Evolutionary conservation across 1,140 invertebrate genomes (phyloP), one percentile per base, ranked within the genome.

Genomic region (Drosophila lowei): DNA sequence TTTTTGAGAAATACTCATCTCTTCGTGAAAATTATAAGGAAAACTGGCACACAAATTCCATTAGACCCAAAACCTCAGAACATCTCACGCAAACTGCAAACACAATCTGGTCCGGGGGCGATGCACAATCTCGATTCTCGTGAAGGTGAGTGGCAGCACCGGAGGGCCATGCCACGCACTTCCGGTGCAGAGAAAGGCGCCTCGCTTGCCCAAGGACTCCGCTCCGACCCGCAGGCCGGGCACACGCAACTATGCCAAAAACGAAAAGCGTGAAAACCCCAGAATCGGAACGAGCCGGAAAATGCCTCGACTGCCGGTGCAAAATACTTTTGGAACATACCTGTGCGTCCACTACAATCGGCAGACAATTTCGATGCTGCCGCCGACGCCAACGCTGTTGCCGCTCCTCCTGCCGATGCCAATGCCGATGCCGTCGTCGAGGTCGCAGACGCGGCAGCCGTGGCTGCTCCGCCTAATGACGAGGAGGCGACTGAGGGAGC

Each of bases 311-410:
- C 83, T 88, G 72, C 84, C 83, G 79, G 83, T 80, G 81, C 65
- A 79, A 85, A 90, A 83, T 90, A 86, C 85, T 89, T 90, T 89
- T 90, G 86, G 79, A 89, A 90, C 89, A 83, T 91, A 91, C 90
- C 90, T 91, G 90, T 90, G 74, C 90, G 90, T 89, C 90, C 90
- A 81, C 85, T 91, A 72, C 90, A 91, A 72, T 91, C 90, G 70
- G 77, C 73, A 75, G 90, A 89, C 84, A 90, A 76, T 80, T 90
- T 89, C 65, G 89, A 78, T 88, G 83, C 71, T 44, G 83, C 72
- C 23, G 61, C 57, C 28, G 60, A 55, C n/a, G 73, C 60, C 56
- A 50, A 28, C 67, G 63, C 56, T 50, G 67, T 46, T 47, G 55
- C 38, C 54, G 60, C 54, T 65, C 68, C 46, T 42, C 77, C 47